phyloP scores from a whole-genome alignment of 2,797 vertebrate species.

The Gila robusta region DNA sequence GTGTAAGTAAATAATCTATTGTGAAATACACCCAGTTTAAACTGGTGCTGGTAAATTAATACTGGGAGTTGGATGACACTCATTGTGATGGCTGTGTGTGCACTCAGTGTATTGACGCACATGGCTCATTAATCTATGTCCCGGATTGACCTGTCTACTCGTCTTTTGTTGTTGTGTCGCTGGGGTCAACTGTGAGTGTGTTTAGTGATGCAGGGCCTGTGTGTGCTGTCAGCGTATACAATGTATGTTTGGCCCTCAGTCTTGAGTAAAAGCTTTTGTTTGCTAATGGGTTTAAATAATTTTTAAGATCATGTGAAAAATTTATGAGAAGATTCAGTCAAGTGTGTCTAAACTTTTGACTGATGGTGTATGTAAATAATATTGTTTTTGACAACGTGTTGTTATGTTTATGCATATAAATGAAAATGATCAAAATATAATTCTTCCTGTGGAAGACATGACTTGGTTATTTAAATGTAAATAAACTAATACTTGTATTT shows the following conservation, averaged over 20 bases:
- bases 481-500: too few species aligned
- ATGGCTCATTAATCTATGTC: constrained; percentile 45
- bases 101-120: constrained; percentile 35
- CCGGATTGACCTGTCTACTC: constrained; percentile 33
- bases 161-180: constrained; percentile 26
- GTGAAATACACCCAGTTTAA: constrained; percentile 23
- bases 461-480: background rate
- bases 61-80: constrained; percentile 29
- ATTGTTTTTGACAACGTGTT: background rate
- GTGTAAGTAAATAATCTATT: constrained; percentile 24
- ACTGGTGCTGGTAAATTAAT: constrained; percentile 35
- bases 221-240: constrained; percentile 37
- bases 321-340: constrained; percentile 17
- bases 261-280: constrained; percentile 57
- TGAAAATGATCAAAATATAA: background rate
- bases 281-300: constrained; percentile 40
- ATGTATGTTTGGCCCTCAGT: constrained; percentile 37
- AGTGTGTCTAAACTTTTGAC: constrained; percentile 2
- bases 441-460: background rate
- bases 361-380: constrained; percentile 7
- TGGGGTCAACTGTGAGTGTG: constrained; percentile 37
- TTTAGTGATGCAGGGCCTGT: constrained; percentile 37
- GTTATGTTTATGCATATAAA: background rate
- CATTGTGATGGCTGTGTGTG: constrained; percentile 29
- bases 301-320: constrained; percentile 12